Evolutionary conservation across 2,888 invertebrate species (phyloP).

Genomic region (Melipona beecheii): DNA sequence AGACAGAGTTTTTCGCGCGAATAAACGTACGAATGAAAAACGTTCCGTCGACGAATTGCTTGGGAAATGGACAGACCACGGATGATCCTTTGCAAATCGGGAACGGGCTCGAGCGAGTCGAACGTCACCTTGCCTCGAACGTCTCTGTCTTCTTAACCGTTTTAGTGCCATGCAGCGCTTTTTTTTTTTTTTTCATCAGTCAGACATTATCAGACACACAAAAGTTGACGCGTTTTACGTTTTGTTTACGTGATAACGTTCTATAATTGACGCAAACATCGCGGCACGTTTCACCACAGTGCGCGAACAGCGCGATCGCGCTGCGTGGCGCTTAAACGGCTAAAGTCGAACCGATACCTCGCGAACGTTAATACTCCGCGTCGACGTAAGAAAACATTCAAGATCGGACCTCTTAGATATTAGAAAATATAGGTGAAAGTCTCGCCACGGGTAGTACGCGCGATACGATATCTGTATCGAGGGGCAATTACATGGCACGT

Average conservation of each 20-base stretch:
- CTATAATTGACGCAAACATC: too few relatives aligned
- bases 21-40: not conserved
- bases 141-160: too few relatives aligned
- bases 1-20: not conserved
- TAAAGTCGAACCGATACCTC: not conserved
- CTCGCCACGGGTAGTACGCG: not conserved
- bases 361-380: not conserved
- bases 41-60: not conserved
- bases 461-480: conserved; percentile 1
- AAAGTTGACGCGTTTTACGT: too few relatives aligned
- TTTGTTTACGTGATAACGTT: too few relatives aligned
- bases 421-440: not conserved
- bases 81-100: not conserved
- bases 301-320: too few relatives aligned
- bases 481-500: conserved; percentile 12
- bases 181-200: too few relatives aligned
- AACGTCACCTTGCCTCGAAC: not conserved
- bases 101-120: conserved; percentile 10
- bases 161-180: too few relatives aligned
- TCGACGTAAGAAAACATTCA: not conserved
- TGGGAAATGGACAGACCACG: not conserved
- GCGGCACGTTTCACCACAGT: too few relatives aligned
- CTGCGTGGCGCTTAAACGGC: too few relatives aligned
- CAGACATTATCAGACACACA: too few relatives aligned
- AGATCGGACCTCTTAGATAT: not conserved